phyloP scores from a whole-genome alignment of 1,140 invertebrate genomes.

The Amphibalanus amphitrite region DNA sequence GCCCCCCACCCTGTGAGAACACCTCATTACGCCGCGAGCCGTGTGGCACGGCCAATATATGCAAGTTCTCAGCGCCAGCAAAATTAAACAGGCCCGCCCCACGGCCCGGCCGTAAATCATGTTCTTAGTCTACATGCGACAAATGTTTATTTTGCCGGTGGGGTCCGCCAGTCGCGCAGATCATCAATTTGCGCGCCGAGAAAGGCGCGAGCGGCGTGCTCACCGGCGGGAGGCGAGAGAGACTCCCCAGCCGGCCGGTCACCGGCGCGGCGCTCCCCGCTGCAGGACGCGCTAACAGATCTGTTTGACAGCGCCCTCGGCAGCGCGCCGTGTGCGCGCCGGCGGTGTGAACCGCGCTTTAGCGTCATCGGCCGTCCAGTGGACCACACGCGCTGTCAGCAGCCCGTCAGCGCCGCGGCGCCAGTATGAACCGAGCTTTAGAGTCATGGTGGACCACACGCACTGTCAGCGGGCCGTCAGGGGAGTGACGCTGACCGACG shows the following conservation, averaged over 20 bases:
- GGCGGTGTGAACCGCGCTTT: not conserved
- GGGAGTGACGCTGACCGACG: too few relatives aligned
- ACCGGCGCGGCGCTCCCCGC: too few relatives aligned
- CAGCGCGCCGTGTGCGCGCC: not conserved
- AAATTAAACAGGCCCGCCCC: not conserved
- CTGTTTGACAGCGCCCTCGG: not conserved
- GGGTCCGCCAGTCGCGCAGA: not conserved
- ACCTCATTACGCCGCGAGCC: not conserved
- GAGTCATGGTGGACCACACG: too few relatives aligned
- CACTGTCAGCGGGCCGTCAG: too few relatives aligned
- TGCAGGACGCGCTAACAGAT: not conserved
- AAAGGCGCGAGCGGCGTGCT: not conserved
- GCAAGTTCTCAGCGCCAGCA: not conserved
- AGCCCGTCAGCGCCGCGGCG: not conserved
- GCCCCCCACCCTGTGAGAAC: not conserved
- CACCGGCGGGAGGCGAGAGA: too few relatives aligned
- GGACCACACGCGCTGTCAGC: not conserved
- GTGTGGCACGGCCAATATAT: not conserved
- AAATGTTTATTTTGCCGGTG: conserved; percentile 1
- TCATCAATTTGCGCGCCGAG: not conserved
- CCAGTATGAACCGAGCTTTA: too few relatives aligned
- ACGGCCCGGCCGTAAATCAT: not conserved
- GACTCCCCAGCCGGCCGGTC: too few relatives aligned
- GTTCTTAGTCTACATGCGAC: not conserved
- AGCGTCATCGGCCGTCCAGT: too few relatives aligned